These are phyloP conservation scores for Origma solitaria DNA, from an alignment of 2,113 vertebrate species.

Conservation along the genomic window DNA sequence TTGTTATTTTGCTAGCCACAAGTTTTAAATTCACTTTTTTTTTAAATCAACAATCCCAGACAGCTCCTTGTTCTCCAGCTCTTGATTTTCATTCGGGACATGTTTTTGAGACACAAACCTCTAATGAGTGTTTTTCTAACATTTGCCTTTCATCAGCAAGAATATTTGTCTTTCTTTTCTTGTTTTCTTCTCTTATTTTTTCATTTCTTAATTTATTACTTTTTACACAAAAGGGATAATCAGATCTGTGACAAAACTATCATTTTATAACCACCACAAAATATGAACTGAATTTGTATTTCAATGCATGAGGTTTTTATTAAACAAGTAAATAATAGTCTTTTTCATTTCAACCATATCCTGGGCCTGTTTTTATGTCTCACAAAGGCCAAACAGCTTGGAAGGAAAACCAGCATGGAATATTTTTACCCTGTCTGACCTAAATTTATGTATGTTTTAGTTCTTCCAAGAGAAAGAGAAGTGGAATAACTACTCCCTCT, in stretches of 20 bases:
- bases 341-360: neutral
- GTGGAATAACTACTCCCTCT: slow-evolving; percentile 24
- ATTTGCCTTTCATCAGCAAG: neutral
- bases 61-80: neutral
- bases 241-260: neutral
- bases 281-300: neutral
- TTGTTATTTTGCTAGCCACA: neutral
- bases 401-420: slow-evolving; percentile 15
- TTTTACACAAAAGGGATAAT: neutral
- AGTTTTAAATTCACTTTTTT: neutral
- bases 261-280: neutral
- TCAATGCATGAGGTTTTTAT: neutral
- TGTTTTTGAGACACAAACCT: neutral
- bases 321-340: slow-evolving; percentile 9
- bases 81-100: neutral
- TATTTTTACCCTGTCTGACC: slow-evolving; percentile 46
- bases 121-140: neutral
- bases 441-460: slow-evolving; percentile 37
- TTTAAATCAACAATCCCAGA: neutral
- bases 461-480: slow-evolving; percentile 42
- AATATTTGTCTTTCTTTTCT: neutral
- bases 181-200: neutral
- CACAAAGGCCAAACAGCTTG: neutral
- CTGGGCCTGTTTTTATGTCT: neutral
- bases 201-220: neutral